A percentile compares a stretch with the other conserved stretches of the same genome.
Evolutionary conservation across 2,797 vertebrate genomes (phyloP).

Genomic region (Sebastes vulpes): DNA sequence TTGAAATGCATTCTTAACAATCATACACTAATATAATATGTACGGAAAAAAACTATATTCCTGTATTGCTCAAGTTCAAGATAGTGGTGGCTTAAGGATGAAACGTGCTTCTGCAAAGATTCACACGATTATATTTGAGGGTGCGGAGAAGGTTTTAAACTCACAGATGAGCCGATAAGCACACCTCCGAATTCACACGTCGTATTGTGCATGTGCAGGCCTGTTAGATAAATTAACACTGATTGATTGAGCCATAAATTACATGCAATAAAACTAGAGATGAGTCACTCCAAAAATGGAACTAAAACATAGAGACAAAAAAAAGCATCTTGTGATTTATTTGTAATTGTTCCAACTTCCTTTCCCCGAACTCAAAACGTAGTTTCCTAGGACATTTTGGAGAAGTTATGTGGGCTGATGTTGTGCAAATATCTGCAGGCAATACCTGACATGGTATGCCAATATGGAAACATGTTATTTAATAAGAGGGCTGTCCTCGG

Average conservation of each 20-base stretch:
- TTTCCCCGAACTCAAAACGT: not conserved
- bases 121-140: not conserved
- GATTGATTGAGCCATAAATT: not conserved
- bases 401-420: not conserved
- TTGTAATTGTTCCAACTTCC: not conserved
- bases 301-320: not conserved
- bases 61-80: not conserved
- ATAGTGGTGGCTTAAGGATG: not conserved
- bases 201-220: not conserved
- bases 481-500: not conserved
- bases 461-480: not conserved
- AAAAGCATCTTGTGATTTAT: not conserved
- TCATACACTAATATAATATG: not conserved
- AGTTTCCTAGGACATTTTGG: not conserved
- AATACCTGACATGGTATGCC: too few relatives aligned
- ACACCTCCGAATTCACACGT: not conserved
- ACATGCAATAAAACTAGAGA: not conserved
- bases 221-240: not conserved
- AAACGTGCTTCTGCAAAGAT: not conserved
- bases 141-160: not conserved
- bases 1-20: not conserved
- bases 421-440: not conserved
- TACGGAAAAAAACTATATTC: not conserved
- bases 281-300: not conserved
- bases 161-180: not conserved